Evolutionary conservation across 2,888 invertebrate genomes (phyloP), one percentile per base, ranked within the genome.

Genomic region (Apotomis turbidana): DNA sequence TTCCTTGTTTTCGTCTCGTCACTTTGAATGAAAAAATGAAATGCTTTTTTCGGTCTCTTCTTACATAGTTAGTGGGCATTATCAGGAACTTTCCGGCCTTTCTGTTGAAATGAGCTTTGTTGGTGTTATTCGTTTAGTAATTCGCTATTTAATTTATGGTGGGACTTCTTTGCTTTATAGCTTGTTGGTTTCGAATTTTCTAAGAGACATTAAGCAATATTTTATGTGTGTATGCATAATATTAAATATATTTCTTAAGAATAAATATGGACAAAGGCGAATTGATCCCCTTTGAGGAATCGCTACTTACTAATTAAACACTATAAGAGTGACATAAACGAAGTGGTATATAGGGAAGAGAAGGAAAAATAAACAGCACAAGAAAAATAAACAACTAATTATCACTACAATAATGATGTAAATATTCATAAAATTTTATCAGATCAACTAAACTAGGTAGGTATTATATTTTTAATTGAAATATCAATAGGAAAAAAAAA

Each of bases 21-120:
- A 78, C 81, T 79, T 78, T 76, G 77, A 85, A 83, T 77, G 83
- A 79, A 83, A 79, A 81, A 86, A 85, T 83, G 80, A 84, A 84
- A 84, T 78, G 80, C 74, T 83, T 82, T 82, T 84, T 79, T 75
- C 75, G 77, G 76, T 77, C 74, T 77, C 75, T 79, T 81, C 78
- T 81, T 81, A 81, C 79, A 80, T 84, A 71, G 71, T 83, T 72
- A 74, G 73, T 75, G 63, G 68, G 71, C 63, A 77, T 78, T 81
- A 79, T 71, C 74, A 68, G 62, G 52, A 72, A 72, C 68, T 68
- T 68, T 72, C 62, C 58, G 62, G 57, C 61, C 51, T 62, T 68
- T 60, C 55, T 72, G 36, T 13, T 74, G 66, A 74, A 72, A 72
- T 67, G 59, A 67, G 69, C 67, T 74, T 74, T 74, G 67, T 70